Percentiles rank a stretch among this genome's conserved stretches.
Evolutionary conservation across 2,888 invertebrate species (phyloP).

Genomic region (Trichacis sp.): DNA sequence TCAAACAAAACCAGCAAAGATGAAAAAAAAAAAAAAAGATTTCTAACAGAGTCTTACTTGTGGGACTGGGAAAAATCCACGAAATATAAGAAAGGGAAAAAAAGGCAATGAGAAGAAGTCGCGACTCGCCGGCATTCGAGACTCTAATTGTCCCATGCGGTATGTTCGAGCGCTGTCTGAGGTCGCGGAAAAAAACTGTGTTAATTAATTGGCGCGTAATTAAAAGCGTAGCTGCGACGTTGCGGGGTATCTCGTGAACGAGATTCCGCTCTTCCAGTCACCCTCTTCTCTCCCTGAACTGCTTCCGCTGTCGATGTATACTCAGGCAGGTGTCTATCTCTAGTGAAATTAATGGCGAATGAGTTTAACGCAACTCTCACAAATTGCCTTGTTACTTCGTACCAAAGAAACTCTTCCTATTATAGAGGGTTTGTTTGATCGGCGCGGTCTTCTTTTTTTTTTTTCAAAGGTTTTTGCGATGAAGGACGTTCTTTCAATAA

Average conservation of each 20-base stretch:
- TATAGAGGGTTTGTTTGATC: not conserved
- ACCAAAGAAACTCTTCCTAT: constrained; percentile 26
- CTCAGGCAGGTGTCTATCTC: constrained; percentile 16
- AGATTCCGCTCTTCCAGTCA: constrained; percentile 11
- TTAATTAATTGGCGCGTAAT: constrained; percentile 65
- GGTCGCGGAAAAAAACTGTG: constrained; percentile 37
- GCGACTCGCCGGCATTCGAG: constrained; percentile 38
- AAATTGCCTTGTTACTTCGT: constrained; percentile 34
- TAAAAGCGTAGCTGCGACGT: constrained; percentile 56
- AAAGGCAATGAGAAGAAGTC: not conserved
- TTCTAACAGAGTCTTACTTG: too few species aligned
- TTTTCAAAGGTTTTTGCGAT: too few species aligned
- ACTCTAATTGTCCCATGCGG: constrained; percentile 45
- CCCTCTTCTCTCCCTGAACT: not conserved
- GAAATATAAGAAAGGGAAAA: too few species aligned
- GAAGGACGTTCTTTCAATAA: too few species aligned
- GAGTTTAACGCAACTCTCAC: constrained; percentile 30
- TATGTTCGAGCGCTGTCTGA: constrained; percentile 20
- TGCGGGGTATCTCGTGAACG: constrained; percentile 25
- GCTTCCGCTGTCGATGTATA: constrained; percentile 4
- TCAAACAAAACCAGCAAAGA: too few species aligned
- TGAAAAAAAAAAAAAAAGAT: too few species aligned
- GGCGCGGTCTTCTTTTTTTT: not conserved
- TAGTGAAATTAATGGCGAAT: constrained; percentile 32
- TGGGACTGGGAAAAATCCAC: too few species aligned